A percentile compares a stretch with the other conserved stretches of the same genome.
These are phyloP conservation scores for Leptatherina wallacei DNA, from an alignment of 2,797 vertebrate species.

Conservation along the genomic window DNA sequence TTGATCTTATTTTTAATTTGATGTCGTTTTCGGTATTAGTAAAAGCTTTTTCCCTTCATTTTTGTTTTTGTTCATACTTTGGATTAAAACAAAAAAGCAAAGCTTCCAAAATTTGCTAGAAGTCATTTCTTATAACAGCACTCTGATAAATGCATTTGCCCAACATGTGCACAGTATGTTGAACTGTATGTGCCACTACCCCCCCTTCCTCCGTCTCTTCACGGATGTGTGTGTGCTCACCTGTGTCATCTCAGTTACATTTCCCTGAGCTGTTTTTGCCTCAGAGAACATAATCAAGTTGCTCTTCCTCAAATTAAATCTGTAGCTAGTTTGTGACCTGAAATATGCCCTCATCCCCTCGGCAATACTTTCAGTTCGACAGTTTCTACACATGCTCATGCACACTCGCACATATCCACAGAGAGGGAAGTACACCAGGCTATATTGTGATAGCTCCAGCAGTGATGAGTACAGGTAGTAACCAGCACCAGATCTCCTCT, in stretches of 20 bases:
- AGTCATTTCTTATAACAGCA: background rate
- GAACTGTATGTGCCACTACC: background rate
- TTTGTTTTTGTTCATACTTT: background rate
- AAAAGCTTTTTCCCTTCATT: too few species aligned
- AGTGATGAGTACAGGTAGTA: conserved; percentile 61
- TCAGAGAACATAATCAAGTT: conserved; percentile 74
- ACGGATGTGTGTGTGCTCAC: conserved; percentile 28
- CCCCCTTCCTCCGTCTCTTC: too few species aligned
- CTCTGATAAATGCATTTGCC: background rate
- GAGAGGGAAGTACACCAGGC: conserved; percentile 38
- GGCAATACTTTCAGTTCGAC: conserved; percentile 55
- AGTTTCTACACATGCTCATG: conserved; percentile 16
- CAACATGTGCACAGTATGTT: background rate
- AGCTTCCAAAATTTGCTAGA: background rate
- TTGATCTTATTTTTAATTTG: background rate
- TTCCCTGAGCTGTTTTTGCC: conserved; percentile 49
- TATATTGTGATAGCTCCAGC: conserved; percentile 62
- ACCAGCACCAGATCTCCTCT: conserved; percentile 67
- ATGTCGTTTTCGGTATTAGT: background rate
- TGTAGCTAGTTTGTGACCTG: conserved; percentile 74
- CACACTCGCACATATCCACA: conserved; percentile 12
- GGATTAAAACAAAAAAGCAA: background rate
- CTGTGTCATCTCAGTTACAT: conserved; percentile 55
- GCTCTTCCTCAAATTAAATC: conserved; percentile 74
- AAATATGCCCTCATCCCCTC: conserved; percentile 67